These are phyloP conservation scores for Macrobrachium nipponense DNA, from an alignment of 1,140 invertebrate genomes.

Conservation along the genomic window DNA sequence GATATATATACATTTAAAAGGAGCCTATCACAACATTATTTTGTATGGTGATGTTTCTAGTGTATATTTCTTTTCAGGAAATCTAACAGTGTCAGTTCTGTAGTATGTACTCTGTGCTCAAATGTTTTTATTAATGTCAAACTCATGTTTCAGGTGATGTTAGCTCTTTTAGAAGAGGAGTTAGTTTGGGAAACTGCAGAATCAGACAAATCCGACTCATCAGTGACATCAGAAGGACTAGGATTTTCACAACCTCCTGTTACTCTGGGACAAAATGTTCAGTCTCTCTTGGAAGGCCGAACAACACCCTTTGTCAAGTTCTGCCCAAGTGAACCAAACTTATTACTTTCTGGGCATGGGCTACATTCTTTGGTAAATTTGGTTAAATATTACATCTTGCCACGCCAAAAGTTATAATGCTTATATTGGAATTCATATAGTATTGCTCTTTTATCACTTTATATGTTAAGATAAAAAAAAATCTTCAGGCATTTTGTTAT, in stretches of 20 bases:
- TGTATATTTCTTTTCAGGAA: too few species aligned
- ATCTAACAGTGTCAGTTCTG: too few species aligned
- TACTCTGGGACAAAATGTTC: constrained; percentile 68
- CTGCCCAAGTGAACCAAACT: constrained; percentile 70
- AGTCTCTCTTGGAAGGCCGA: constrained; percentile 68
- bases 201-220: background rate
- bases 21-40: too few species aligned
- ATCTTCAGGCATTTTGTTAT: too few species aligned
- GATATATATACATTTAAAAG: too few species aligned
- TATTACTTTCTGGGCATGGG: constrained; percentile 72
- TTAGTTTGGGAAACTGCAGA: constrained; percentile 38
- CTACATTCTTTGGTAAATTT: constrained; percentile 60
- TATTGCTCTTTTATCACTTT: too few species aligned
- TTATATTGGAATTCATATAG: too few species aligned
- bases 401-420: background rate
- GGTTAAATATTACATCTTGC: background rate
- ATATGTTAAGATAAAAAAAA: too few species aligned
- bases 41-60: too few species aligned
- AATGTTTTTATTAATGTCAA: background rate
- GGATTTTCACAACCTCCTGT: constrained; percentile 71
- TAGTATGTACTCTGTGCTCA: background rate
- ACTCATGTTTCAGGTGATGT: constrained; percentile 52
- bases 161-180: constrained; percentile 64
- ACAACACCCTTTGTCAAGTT: constrained; percentile 69
- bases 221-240: constrained; percentile 30